Conservation (phyloP, 2,113 vertebrate genomes). For the Anser brachyrhynchus region DNA sequence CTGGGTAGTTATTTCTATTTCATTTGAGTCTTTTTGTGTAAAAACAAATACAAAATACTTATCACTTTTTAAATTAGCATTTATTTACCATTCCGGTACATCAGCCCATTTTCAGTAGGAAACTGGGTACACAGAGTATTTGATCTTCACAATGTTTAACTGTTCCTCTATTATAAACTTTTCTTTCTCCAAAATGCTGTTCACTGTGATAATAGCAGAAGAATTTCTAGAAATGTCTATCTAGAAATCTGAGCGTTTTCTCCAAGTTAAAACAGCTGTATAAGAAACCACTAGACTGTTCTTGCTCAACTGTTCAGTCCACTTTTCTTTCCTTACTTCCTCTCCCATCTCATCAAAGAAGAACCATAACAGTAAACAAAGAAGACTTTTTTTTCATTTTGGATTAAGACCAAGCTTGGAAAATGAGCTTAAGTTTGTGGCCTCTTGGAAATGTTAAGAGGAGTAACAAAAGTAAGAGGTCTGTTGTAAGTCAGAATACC, state of each 20-base stretch:
- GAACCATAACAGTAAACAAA: background rate
- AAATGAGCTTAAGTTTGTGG: background rate
- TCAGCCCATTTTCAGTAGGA: background rate
- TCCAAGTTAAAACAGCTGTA: background rate
- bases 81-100: background rate
- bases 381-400: background rate
- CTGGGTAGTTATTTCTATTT: background rate
- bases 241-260: background rate
- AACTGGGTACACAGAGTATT: background rate
- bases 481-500: rapidly evolving
- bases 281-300: background rate
- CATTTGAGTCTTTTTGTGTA: background rate
- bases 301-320: background rate
- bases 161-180: background rate
- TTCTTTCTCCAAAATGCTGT: background rate
- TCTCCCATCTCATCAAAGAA: background rate
- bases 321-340: background rate
- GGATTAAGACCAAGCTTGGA: background rate
- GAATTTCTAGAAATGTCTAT: background rate
- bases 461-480: background rate
- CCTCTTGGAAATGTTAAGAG: background rate
- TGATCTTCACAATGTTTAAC: background rate
- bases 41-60: background rate
- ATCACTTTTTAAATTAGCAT: background rate
- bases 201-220: background rate